phyloP scores from a whole-genome alignment of 1,140 invertebrate species.

The Camponotus vicinus region DNA sequence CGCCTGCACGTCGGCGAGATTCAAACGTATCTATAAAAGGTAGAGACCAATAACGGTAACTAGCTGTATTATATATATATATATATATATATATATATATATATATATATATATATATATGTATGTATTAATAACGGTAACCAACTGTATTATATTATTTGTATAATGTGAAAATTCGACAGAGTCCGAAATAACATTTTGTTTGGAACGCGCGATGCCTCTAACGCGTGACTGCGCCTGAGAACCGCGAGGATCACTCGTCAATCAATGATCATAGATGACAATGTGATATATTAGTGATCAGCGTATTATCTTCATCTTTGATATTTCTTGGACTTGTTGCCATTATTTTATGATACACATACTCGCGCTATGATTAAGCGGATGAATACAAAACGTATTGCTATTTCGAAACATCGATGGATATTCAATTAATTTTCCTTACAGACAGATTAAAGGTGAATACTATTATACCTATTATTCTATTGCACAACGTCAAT shows the following conservation, averaged over 20 bases:
- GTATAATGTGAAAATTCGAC: conserved; percentile 43
- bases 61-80: too few species aligned
- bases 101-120: too few species aligned
- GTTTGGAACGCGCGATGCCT: background rate
- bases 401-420: conserved; percentile 44
- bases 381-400: conserved; percentile 44
- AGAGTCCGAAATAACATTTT: conserved; percentile 14
- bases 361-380: conserved; percentile 31
- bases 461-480: conserved; percentile 34
- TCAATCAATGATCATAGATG: conserved; percentile 55
- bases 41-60: conserved; percentile 25
- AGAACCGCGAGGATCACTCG: conserved; percentile 42
- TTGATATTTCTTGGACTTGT: conserved; percentile 43
- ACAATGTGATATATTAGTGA: conserved; percentile 54
- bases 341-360: conserved; percentile 43
- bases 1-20: conserved; percentile 3
- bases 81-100: too few species aligned
- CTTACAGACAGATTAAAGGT: conserved; percentile 41
- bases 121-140: conserved; percentile 1
- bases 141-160: conserved; percentile 29
- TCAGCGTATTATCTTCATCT: conserved; percentile 57
- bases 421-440: conserved; percentile 42
- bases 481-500: conserved; percentile 11
- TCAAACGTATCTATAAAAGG: conserved; percentile 31
- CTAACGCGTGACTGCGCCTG: background rate